Evolutionary conservation across 2,797 vertebrate species (phyloP).

Genomic region (Smutsia temminckii): DNA sequence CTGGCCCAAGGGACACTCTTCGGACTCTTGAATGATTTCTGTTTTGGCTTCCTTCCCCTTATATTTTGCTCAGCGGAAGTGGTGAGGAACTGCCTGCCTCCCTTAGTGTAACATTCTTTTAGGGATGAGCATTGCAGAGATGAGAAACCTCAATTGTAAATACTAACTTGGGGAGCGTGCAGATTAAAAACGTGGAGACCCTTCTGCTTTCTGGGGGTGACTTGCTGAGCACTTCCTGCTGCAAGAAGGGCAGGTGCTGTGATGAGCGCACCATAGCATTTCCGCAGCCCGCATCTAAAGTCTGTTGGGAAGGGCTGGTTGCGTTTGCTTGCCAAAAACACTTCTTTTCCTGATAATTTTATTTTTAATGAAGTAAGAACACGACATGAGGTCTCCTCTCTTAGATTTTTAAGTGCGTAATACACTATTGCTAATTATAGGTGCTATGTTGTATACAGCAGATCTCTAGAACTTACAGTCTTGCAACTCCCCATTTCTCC

Average conservation of each 20-base stretch:
- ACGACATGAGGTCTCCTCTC: not conserved
- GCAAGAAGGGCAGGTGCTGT: not conserved
- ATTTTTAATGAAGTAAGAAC: not conserved
- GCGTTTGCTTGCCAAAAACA: not conserved
- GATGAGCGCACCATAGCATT: not conserved
- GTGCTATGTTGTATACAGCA: not conserved
- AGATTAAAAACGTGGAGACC: not conserved
- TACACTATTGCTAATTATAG: not conserved
- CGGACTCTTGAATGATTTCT: not conserved
- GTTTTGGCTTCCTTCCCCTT: not conserved
- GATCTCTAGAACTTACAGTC: not conserved
- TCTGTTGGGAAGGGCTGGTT: not conserved
- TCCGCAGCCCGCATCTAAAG: not conserved
- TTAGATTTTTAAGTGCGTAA: not conserved
- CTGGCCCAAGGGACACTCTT: not conserved
- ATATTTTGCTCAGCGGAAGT: not conserved
- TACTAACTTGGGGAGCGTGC: not conserved
- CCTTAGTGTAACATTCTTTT: not conserved
- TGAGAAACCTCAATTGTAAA: not conserved
- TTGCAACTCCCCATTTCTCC: not conserved
- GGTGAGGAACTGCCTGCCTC: not conserved
- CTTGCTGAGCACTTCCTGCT: not conserved
- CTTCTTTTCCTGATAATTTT: not conserved
- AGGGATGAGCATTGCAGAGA: not conserved
- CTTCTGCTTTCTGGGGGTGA: not conserved